phyloP scores from a whole-genome alignment of 2,113 vertebrate genomes.

The Arenaria interpres region DNA sequence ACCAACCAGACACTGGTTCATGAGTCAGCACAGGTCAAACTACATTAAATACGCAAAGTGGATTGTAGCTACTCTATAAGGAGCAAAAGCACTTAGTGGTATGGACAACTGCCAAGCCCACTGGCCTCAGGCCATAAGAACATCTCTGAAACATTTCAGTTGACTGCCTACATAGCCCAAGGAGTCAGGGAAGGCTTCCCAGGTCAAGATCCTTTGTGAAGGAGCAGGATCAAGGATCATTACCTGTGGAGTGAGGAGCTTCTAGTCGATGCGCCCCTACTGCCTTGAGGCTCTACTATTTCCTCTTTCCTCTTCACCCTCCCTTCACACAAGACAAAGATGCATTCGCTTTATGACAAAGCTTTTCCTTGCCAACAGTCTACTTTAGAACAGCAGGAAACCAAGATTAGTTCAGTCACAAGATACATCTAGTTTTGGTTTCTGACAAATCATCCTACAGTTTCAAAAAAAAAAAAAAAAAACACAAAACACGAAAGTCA shows the following conservation, averaged over 20 bases:
- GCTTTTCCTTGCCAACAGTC: not conserved
- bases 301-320: not conserved
- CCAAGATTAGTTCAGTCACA: not conserved
- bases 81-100: not conserved
- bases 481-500: not conserved
- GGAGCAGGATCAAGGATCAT: not conserved
- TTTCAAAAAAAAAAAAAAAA: not conserved
- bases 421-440: not conserved
- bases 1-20: not conserved
- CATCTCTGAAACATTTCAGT: not conserved
- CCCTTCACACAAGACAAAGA: not conserved
- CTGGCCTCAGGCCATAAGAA: not conserved
- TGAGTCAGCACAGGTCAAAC: not conserved
- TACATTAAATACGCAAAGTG: not conserved
- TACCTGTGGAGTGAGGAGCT: not conserved
- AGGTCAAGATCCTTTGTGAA: not conserved
- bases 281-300: not conserved
- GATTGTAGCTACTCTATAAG: not conserved
- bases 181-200: not conserved
- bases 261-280: not conserved
- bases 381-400: conserved; percentile 15
- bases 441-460: not conserved
- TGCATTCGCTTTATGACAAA: not conserved
- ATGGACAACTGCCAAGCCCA: not conserved
- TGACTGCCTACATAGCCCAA: not conserved